These are phyloP conservation scores for Amphiprion percula DNA, from an alignment of 2,113 vertebrate genomes.

Conservation along the genomic window DNA sequence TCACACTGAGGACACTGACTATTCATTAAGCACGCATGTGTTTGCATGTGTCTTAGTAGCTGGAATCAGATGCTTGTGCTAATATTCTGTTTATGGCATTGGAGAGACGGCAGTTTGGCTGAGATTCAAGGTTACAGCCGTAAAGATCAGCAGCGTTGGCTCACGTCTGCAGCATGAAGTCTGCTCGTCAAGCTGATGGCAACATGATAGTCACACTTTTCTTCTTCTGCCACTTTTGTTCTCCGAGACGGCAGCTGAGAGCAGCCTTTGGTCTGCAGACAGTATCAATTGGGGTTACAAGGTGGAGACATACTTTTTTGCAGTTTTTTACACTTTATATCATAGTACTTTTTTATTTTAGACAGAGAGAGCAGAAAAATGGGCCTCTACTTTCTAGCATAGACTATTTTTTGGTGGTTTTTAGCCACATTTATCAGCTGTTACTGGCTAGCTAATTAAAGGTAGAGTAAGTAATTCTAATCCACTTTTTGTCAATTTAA, in stretches of 20 bases:
- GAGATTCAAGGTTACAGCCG: conserved; percentile 44
- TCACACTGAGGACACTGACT: background rate
- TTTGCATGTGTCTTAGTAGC: conserved; percentile 25
- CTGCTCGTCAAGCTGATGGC: conserved; percentile 40
- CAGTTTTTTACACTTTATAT: too few relatives aligned
- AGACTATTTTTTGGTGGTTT: too few relatives aligned
- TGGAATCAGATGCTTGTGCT: conserved; percentile 53
- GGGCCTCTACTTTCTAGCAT: too few relatives aligned
- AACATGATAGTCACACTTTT: conserved; percentile 55
- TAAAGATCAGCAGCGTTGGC: conserved; percentile 59
- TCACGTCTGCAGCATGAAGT: conserved; percentile 44
- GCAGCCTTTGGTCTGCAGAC: background rate
- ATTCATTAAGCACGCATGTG: background rate
- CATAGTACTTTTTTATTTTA: too few relatives aligned
- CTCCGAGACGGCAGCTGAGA: conserved; percentile 19
- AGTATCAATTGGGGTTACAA: background rate
- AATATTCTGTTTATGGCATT: conserved; percentile 27
- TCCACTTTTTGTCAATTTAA: too few relatives aligned
- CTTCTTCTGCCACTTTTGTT: conserved; percentile 33
- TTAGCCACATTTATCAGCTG: too few relatives aligned
- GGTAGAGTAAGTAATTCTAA: too few relatives aligned
- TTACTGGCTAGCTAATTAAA: too few relatives aligned
- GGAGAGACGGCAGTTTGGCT: conserved; percentile 21
- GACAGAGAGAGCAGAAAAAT: too few relatives aligned
- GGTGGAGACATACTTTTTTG: too few relatives aligned